Percentiles rank a stretch among this genome's conserved stretches.
phyloP scores from a whole-genome alignment of 1,140 invertebrate species.

The Calephelis nemesis region DNA sequence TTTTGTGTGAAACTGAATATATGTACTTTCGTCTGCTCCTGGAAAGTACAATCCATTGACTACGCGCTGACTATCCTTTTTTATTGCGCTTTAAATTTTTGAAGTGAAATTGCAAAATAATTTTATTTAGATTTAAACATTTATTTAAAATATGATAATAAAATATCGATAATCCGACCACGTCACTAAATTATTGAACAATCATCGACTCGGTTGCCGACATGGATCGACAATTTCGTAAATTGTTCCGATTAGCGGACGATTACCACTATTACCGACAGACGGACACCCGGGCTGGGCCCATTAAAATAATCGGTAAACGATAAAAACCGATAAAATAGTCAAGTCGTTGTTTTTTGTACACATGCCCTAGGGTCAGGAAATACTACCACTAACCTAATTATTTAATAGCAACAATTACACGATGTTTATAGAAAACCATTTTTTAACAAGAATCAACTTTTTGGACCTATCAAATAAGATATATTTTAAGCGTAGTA shows the following conservation, averaged over 20 bases:
- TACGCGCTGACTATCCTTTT: too few species aligned
- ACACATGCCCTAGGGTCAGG: constrained; percentile 34
- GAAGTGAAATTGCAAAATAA: too few species aligned
- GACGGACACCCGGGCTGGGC: constrained; percentile 65
- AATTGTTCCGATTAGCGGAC: constrained; percentile 76
- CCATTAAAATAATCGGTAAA: constrained; percentile 76
- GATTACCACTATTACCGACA: constrained; percentile 74
- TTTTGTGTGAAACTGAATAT: too few species aligned
- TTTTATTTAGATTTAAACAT: too few species aligned
- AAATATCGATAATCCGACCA: constrained; percentile 45
- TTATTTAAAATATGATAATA: background rate
- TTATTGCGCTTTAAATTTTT: too few species aligned
- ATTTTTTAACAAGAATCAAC: background rate
- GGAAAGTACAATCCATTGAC: too few species aligned
- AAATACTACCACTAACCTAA: constrained; percentile 26
- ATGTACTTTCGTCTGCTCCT: too few species aligned
- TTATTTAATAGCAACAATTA: constrained; percentile 18
- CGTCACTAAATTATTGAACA: constrained; percentile 54
- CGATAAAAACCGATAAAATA: constrained; percentile 71
- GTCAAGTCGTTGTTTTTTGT: constrained; percentile 54
- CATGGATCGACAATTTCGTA: constrained; percentile 75
- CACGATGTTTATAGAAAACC: constrained; percentile 8
- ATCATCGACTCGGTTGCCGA: constrained; percentile 61
- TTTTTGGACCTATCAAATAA: background rate
- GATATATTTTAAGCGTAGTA: too few species aligned